Base-by-base conservation (phyloP, 2,113 vertebrate genomes). In the Butorides virescens region DNA sequence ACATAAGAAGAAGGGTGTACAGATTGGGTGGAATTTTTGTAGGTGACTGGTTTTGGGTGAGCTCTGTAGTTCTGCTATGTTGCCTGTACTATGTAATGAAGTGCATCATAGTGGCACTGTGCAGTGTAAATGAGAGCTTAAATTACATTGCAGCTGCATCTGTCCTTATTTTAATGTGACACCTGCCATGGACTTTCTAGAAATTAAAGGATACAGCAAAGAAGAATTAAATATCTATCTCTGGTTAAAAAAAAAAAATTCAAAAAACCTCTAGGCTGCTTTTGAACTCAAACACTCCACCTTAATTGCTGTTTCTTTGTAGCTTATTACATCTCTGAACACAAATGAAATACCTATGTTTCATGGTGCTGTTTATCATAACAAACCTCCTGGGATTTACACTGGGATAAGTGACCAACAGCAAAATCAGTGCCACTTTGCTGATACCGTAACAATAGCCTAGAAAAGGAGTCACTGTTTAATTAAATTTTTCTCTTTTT, bases 401-500 rank as follows among this genome's bases (percentile, higher is more conserved):
- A 92, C 39, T 56, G 39, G 30, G 11, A 32, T 89, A 56, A 47
- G 47, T 81, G 73, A 63, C 36, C 72, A 42, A 22, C 9, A 58
- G 44, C 63, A 44, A 89, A 89, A 79, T 82, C 90, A 73, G 66
- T 53, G 52, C 86, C 62, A 83, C 79, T 76, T 86, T 49, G 29
- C n/a, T 58, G 50, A 22, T 56, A 25, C 17, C 39, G 15, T 23
- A 86, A 32, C 82, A 84, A 15, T 13, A 78, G 44, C 15, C 67
- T 52, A 58, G 39, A 62, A 65, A n/a, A 67, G 11, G 39, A 92
- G 29, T 61, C 44, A 26, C 49, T 73, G 29, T 59, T 90, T 92
- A 93, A 95, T 96, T 95, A 71, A 77, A 67, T 90, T 95, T 49
- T 23, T 66, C 81, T 29, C 26, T 7, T 42, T 81, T 92, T 71